Percentiles rank a stretch among this genome's conserved stretches.
phyloP scores from a whole-genome alignment of 2,888 invertebrate genomes.

The Branchinecta sandiegonensis region DNA sequence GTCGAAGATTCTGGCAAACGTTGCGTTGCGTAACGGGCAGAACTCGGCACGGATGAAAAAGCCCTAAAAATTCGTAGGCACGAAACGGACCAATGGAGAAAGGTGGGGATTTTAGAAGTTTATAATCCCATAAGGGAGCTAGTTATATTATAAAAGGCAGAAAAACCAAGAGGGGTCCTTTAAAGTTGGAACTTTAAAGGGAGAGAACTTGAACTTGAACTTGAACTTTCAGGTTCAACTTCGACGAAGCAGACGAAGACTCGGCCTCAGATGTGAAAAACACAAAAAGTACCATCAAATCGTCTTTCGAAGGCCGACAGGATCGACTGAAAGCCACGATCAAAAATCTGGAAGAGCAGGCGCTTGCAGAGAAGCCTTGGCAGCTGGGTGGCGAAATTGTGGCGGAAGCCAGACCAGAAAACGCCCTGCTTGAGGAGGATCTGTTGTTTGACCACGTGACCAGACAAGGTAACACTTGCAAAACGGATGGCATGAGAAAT shows the following conservation, averaged over 20 bases:
- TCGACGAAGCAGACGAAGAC: slow-evolving; percentile 29
- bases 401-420: slow-evolving; percentile 63
- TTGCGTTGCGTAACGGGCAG: too few relatives aligned
- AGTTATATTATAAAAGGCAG: too few relatives aligned
- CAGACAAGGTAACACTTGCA: slow-evolving; percentile 42
- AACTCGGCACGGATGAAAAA: too few relatives aligned
- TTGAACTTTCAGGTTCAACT: slow-evolving; percentile 15
- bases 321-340: slow-evolving; percentile 54
- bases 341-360: slow-evolving; percentile 51
- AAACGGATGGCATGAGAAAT: slow-evolving; percentile 4
- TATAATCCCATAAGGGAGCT: too few relatives aligned
- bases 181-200: too few relatives aligned
- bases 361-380: slow-evolving; percentile 76
- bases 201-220: too few relatives aligned
- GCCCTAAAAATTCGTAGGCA: too few relatives aligned
- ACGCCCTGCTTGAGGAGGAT: slow-evolving; percentile 80
- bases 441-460: slow-evolving; percentile 73
- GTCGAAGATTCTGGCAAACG: too few relatives aligned
- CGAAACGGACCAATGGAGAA: too few relatives aligned
- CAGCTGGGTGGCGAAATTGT: slow-evolving; percentile 79
- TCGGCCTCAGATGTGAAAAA: not conserved
- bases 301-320: slow-evolving; percentile 59
- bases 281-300: slow-evolving; percentile 34
- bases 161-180: too few relatives aligned
- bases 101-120: too few relatives aligned